These are phyloP conservation scores for Scaptomyza cyrtandrae DNA, from an alignment of 2,888 invertebrate genomes.

Conservation along the genomic window DNA sequence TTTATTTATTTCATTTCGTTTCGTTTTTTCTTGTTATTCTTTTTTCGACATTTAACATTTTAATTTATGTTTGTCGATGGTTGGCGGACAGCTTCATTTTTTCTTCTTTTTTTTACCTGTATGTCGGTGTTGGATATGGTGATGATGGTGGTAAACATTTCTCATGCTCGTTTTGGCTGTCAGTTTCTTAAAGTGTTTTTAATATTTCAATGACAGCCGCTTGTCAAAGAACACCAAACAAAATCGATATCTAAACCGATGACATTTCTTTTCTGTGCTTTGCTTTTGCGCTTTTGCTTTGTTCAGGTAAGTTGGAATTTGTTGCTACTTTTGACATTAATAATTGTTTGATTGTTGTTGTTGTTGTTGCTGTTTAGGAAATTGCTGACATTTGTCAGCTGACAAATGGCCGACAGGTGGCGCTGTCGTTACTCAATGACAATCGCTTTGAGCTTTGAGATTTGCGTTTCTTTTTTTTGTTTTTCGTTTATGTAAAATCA, in stretches of 20 bases:
- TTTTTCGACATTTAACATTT: constrained; percentile 35
- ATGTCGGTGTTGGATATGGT: background rate
- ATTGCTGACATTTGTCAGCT: constrained; percentile 64
- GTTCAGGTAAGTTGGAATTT: constrained; percentile 60
- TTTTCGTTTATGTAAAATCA: constrained; percentile 32
- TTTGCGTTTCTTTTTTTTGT: constrained; percentile 6
- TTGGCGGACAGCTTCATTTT: constrained; percentile 28
- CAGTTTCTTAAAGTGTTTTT: constrained; percentile 76
- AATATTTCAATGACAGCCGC: constrained; percentile 80
- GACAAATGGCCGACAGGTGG: constrained; percentile 76
- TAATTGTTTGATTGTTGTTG: constrained; percentile 63
- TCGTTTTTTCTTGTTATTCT: background rate
- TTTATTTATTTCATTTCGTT: constrained; percentile 58
- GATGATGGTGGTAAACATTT: constrained; percentile 35
- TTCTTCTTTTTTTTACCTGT: constrained; percentile 50
- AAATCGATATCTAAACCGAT: constrained; percentile 58
- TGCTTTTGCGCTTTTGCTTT: background rate
- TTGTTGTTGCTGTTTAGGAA: constrained; percentile 46
- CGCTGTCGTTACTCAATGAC: constrained; percentile 70
- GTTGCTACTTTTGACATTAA: constrained; percentile 35
- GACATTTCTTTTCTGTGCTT: constrained; percentile 45
- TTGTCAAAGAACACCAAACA: constrained; percentile 64
- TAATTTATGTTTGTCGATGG: constrained; percentile 67
- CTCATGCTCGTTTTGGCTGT: constrained; percentile 60
- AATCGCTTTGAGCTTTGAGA: constrained; percentile 10